Evolutionary conservation across 2,113 vertebrate species (phyloP), one percentile per base, ranked within the genome.

Genomic region (Aix galericulata): DNA sequence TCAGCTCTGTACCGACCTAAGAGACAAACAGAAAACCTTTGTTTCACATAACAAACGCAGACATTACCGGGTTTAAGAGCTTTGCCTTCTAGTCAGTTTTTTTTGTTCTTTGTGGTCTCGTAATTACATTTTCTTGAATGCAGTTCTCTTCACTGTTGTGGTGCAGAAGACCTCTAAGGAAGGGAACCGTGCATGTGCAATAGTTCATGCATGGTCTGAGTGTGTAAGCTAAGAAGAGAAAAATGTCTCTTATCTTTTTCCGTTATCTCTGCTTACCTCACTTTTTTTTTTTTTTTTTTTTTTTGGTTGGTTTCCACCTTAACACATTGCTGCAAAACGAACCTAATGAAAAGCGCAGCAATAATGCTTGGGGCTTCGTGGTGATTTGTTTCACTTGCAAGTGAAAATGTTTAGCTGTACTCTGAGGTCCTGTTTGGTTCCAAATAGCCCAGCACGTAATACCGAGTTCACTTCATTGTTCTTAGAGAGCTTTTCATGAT

Each of bases 211-310:
- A 16, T 9, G 50, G 32, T 50, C 0, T 7, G 7, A 73, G 66
- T 0, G 18, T 2, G 3, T 64, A 76, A 95, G 42, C 76, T 1
- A 7, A 29, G 40, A 50, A 64, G 27, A 94, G 91, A 79, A 88
- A 36, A 93, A 86, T 22, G 86, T 8, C 77, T 93, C 86, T 92
- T 94, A 95, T 96, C 94, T 93, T 78, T 81, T 93, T 83, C 93
- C 40, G 88, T 97, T 94, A 91, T 93, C 92, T 86, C 68, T 48
- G 40, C 86, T 92, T 94, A 62, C 73, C 83, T 96, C 81, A 85
- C 55, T 90, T 60, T 52, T 82, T 89, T 20, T 63, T 52, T 40
- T 38, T 40, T 88, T 56, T 52, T 82, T 89, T 20, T 63, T 52
- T 40, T 40, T 62, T 55, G 77, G 48, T 38, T 85, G 80, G 59